phyloP scores from a whole-genome alignment of 37 sponge, comb jelly and placozoan species.

The Agelas oroides region DNA sequence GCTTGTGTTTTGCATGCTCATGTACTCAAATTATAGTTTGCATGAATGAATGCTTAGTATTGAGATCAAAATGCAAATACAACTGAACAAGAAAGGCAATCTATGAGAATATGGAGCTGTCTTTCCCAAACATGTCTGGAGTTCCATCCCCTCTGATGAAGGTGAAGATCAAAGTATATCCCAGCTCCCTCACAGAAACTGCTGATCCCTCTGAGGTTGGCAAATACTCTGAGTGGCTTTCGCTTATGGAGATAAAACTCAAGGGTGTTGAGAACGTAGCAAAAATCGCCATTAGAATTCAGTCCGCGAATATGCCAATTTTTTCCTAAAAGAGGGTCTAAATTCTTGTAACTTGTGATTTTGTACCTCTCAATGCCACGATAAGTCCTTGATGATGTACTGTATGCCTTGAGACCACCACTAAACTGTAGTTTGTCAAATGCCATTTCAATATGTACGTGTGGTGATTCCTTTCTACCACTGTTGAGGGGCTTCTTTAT shows the following conservation, averaged over 20 bases:
- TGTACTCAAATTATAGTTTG: too few relatives aligned
- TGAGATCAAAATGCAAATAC: too few relatives aligned
- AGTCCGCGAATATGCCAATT: conserved; percentile 24
- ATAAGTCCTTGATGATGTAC: not conserved
- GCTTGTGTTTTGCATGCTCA: too few relatives aligned
- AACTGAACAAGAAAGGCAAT: too few relatives aligned
- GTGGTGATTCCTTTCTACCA: conserved; percentile 11
- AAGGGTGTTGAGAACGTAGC: conserved; percentile 25
- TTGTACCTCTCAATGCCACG: not conserved
- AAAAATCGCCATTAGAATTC: conserved; percentile 23
- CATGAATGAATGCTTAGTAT: too few relatives aligned
- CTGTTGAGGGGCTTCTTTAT: not conserved
- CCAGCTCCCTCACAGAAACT: not conserved
- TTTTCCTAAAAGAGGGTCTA: conserved; percentile 8
- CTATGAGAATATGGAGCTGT: too few relatives aligned
- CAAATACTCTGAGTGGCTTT: not conserved
- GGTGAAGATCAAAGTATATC: not conserved
- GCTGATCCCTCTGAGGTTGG: not conserved
- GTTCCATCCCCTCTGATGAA: too few relatives aligned
- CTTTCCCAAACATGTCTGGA: too few relatives aligned
- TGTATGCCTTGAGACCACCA: conserved; percentile 1
- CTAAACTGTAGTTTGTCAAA: conserved; percentile 18
- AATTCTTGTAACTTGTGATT: not conserved
- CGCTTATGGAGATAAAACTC: not conserved
- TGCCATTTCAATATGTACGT: not conserved